Percentiles rank a stretch among this genome's conserved stretches.
Evolutionary conservation across 1,140 invertebrate genomes (phyloP).

Genomic region (Nautilus pompilius): DNA sequence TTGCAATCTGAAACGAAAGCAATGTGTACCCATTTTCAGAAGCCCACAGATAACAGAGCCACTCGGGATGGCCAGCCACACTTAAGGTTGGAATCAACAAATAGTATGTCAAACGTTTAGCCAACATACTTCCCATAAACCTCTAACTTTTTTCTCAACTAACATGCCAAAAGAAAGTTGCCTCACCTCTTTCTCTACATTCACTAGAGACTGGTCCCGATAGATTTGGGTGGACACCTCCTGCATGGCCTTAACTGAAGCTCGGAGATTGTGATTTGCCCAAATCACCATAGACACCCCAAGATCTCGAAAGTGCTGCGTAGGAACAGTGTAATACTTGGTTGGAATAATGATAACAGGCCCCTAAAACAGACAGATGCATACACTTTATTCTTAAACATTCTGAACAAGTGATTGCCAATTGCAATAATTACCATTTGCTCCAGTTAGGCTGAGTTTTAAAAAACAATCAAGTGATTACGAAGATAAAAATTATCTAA

Average conservation of each 20-base stretch:
- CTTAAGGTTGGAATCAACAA: neutral
- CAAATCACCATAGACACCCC: conserved; percentile 57
- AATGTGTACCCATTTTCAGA: neutral
- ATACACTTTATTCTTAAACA: too few relatives aligned
- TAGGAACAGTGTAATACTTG: conserved; percentile 57
- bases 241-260: conserved; percentile 56
- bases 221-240: conserved; percentile 46
- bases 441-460: too few relatives aligned
- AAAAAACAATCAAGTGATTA: too few relatives aligned
- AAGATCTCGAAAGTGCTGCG: conserved; percentile 50
- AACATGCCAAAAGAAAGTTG: conserved; percentile 6
- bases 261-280: conserved; percentile 58
- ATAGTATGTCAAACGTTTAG: neutral
- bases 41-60: neutral
- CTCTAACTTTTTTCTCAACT: neutral
- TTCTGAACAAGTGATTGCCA: too few relatives aligned
- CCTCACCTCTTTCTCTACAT: conserved; percentile 53
- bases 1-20: conserved; percentile 45
- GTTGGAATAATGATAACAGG: conserved; percentile 58
- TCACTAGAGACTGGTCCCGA: conserved; percentile 46
- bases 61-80: neutral
- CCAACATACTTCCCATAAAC: neutral
- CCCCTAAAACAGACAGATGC: conserved; percentile 48
- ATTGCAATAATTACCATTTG: too few relatives aligned
- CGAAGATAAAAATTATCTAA: too few relatives aligned